These are phyloP conservation scores for Ageneiosus marmoratus DNA, from an alignment of 2,113 vertebrate species.

Conservation along the genomic window DNA sequence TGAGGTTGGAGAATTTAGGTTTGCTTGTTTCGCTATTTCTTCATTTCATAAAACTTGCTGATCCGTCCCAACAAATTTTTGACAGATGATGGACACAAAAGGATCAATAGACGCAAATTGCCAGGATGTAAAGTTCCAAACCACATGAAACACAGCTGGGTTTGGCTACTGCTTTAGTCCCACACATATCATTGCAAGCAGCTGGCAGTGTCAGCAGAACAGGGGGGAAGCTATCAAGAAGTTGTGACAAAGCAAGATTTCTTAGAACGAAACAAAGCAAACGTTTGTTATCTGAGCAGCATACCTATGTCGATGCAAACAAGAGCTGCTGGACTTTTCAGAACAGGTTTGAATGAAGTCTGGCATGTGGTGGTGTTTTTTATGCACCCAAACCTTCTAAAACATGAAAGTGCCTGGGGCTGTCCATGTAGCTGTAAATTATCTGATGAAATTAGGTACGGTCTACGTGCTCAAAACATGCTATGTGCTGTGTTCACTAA, in stretches of 20 bases:
- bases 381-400: constrained; percentile 10
- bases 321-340: background rate
- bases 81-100: constrained; percentile 53
- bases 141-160: constrained; percentile 53
- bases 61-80: constrained; percentile 33
- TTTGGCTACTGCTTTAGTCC: constrained; percentile 47
- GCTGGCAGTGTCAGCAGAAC: constrained; percentile 52
- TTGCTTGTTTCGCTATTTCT: constrained; percentile 33
- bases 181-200: constrained; percentile 52
- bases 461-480: constrained; percentile 12
- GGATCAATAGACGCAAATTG: constrained; percentile 47
- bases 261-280: constrained; percentile 47
- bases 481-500: background rate
- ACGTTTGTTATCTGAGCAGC: constrained; percentile 42
- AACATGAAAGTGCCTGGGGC: constrained; percentile 19
- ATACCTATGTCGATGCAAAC: constrained; percentile 5
- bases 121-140: constrained; percentile 55
- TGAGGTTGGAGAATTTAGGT: constrained; percentile 36
- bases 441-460: background rate
- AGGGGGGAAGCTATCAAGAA: constrained; percentile 49
- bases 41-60: constrained; percentile 22
- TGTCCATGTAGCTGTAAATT: constrained; percentile 22
- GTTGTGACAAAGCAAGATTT: constrained; percentile 58
- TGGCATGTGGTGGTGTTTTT: constrained; percentile 43
- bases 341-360: constrained; percentile 23